These are phyloP conservation scores for Nerophis ophidion DNA, from an alignment of 2,113 vertebrate species.

Conservation along the genomic window DNA sequence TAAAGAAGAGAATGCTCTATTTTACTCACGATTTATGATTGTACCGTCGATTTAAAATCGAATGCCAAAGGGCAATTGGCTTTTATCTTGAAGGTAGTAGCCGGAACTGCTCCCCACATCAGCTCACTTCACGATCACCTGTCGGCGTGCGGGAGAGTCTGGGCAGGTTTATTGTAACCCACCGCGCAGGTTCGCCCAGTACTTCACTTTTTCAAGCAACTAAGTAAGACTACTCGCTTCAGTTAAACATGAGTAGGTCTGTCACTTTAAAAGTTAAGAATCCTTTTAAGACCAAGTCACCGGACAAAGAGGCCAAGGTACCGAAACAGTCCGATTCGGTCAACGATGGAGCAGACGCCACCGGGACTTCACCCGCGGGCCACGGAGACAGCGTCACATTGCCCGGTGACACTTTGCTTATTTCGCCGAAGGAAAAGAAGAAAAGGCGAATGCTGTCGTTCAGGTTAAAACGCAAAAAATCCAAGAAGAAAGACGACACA, in stretches of 20 bases:
- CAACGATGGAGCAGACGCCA: conserved; percentile 26
- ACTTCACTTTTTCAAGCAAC: neutral
- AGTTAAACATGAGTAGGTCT: conserved; percentile 55
- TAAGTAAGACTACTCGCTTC: neutral
- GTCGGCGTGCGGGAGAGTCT: neutral
- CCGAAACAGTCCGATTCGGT: conserved; percentile 1
- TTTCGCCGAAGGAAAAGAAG: conserved; percentile 48
- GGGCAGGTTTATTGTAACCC: conserved; percentile 8
- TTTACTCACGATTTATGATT: neutral
- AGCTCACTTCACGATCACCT: conserved; percentile 6
- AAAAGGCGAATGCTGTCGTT: conserved; percentile 24
- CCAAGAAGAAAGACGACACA: conserved; percentile 20
- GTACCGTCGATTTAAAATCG: neutral
- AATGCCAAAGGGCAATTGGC: neutral
- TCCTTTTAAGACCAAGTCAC: conserved; percentile 46
- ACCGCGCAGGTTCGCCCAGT: conserved; percentile 36
- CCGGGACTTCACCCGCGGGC: neutral
- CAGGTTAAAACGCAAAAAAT: conserved; percentile 43
- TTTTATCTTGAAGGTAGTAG: conserved; percentile 18
- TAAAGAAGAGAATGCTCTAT: neutral
- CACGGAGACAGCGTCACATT: conserved; percentile 11
- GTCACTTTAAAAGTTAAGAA: conserved; percentile 36
- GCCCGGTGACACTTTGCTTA: neutral
- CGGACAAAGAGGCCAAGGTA: conserved; percentile 39
- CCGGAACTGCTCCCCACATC: conserved; percentile 6